Evolutionary conservation across 2,113 vertebrate species (phyloP).

Genomic region (Sinocyclocheilus maitianheensis): DNA sequence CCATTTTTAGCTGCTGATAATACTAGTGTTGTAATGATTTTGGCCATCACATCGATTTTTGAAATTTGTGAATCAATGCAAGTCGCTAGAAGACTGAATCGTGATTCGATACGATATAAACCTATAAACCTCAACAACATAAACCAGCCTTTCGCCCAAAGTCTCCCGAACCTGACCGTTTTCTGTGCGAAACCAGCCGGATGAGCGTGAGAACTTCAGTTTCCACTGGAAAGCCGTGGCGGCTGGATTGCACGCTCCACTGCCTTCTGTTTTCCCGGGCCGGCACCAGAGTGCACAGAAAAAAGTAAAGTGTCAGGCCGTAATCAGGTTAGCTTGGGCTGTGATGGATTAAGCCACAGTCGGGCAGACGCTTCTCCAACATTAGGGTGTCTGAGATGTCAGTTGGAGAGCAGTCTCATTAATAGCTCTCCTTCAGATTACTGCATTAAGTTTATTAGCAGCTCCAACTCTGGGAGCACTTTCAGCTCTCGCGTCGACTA

Average conservation of each 20-base stretch:
- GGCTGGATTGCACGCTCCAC: background rate
- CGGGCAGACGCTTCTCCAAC: slow-evolving; percentile 74
- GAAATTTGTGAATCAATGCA: no score
- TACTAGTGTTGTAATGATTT: no score
- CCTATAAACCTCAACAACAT: no score
- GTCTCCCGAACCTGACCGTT: background rate
- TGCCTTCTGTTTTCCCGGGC: slow-evolving; percentile 41
- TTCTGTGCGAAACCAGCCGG: no score
- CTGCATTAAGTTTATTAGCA: slow-evolving; percentile 84
- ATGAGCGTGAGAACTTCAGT: background rate
- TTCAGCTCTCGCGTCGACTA: slow-evolving; percentile 61
- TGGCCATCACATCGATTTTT: no score
- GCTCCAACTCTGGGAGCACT: slow-evolving; percentile 76
- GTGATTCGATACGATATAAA: no score
- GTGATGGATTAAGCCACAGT: slow-evolving; percentile 81
- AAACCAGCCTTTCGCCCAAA: no score
- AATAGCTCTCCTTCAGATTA: slow-evolving; percentile 80
- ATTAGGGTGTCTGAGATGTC: slow-evolving; percentile 84
- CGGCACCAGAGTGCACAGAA: slow-evolving; percentile 73
- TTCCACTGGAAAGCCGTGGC: background rate
- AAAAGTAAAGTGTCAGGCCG: slow-evolving; percentile 75
- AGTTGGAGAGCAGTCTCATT: slow-evolving; percentile 77
- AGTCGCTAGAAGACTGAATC: no score
- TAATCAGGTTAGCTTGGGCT: slow-evolving; percentile 79
- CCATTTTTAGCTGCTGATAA: no score